phyloP scores from a whole-genome alignment of 2,113 vertebrate species.

The Anoplopoma fimbria region DNA sequence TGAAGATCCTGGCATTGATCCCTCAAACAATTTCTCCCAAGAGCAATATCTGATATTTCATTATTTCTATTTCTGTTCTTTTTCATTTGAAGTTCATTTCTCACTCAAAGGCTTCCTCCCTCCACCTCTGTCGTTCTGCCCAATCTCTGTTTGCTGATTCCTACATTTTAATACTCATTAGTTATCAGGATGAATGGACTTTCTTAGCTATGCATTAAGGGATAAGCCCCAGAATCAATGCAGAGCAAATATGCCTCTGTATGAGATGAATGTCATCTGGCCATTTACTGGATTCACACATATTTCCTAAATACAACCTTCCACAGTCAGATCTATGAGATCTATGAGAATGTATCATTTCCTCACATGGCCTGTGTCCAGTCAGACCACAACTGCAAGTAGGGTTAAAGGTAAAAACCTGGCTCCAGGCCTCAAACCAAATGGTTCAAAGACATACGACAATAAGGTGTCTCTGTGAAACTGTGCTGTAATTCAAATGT shows the following conservation, averaged over 20 bases:
- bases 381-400: not conserved
- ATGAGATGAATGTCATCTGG: not conserved
- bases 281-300: not conserved
- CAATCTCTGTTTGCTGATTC: too few relatives aligned
- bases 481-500: constrained; percentile 1
- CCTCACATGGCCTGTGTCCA: not conserved
- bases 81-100: not conserved
- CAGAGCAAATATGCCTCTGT: not conserved
- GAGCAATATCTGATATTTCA: not conserved
- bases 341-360: not conserved
- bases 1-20: not conserved
- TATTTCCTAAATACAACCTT: not conserved
- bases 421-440: not conserved
- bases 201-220: too few relatives aligned
- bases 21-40: not conserved
- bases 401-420: not conserved
- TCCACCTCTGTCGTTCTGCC: not conserved
- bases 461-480: not conserved
- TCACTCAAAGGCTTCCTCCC: not conserved
- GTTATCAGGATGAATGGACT: too few relatives aligned
- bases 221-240: not conserved
- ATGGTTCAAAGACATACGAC: not conserved
- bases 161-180: too few relatives aligned
- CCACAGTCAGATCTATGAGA: not conserved
- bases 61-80: not conserved